These are phyloP conservation scores for Protodeltote pygarga DNA, from an alignment of 2,888 invertebrate genomes.

Conservation along the genomic window DNA sequence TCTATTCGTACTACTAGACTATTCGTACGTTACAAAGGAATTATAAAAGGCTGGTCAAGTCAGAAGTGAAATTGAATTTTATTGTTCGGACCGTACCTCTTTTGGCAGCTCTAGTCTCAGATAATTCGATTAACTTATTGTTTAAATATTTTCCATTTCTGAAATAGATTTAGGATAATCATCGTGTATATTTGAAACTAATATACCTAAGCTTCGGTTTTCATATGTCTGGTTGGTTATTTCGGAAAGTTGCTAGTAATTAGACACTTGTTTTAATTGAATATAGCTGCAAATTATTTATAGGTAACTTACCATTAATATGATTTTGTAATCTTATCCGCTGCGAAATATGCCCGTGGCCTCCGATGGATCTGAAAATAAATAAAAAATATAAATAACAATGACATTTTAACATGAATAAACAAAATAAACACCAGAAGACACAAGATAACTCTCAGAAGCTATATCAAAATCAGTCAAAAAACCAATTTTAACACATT, in stretches of 20 bases:
- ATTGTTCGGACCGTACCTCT: constrained; percentile 36
- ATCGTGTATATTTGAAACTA: neutral
- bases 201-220: constrained; percentile 5
- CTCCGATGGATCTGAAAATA: constrained; percentile 76
- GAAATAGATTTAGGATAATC: constrained; percentile 10
- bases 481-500: constrained; percentile 29
- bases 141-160: constrained; percentile 14
- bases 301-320: constrained; percentile 82
- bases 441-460: constrained; percentile 13
- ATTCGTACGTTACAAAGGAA: constrained; percentile 49
- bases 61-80: constrained; percentile 39
- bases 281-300: neutral
- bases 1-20: neutral
- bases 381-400: constrained; percentile 15
- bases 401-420: neutral
- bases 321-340: constrained; percentile 80
- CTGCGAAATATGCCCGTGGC: constrained; percentile 79
- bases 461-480: neutral
- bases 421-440: neutral
- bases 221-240: constrained; percentile 16
- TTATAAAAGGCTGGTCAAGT: constrained; percentile 49
- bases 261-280: constrained; percentile 5
- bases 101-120: constrained; percentile 11
- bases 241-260: constrained; percentile 61
- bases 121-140: constrained; percentile 29